phyloP scores from a whole-genome alignment of 2,888 invertebrate genomes.

The Sinopyrophorus schimmeli region DNA sequence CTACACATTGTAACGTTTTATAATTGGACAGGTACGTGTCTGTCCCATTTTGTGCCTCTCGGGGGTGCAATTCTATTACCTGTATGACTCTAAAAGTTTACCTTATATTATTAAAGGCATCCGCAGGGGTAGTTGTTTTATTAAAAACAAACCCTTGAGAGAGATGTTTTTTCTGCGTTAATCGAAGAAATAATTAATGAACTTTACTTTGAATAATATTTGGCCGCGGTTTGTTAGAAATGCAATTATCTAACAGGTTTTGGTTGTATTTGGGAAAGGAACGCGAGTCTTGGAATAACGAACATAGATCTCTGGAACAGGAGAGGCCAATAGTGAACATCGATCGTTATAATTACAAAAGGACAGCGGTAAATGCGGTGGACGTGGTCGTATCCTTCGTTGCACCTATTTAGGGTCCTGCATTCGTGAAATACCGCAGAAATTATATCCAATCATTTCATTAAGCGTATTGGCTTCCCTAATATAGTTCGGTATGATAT shows the following conservation, averaged over 20 bases:
- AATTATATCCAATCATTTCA: constrained; percentile 35
- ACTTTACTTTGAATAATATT: constrained; percentile 12
- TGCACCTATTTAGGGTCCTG: constrained; percentile 30
- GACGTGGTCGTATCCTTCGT: constrained; percentile 34
- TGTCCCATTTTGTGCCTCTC: no score
- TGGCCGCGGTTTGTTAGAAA: constrained; percentile 9
- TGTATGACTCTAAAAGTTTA: no score
- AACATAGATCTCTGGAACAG: constrained; percentile 10
- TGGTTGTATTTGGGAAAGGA: constrained; percentile 7
- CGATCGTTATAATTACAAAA: constrained; percentile 33
- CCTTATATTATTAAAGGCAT: no score
- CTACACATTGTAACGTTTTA: no score
- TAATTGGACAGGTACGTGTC: no score
- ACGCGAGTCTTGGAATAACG: constrained; percentile 14
- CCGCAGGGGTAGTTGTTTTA: no score
- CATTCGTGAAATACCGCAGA: constrained; percentile 28
- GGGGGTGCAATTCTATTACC: no score
- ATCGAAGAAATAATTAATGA: no score
- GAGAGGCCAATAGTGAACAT: constrained; percentile 24
- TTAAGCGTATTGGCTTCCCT: constrained; percentile 18
- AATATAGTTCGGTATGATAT: constrained; percentile 5
- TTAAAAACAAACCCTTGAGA: no score
- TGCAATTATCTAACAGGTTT: constrained; percentile 13
- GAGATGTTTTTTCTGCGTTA: no score
- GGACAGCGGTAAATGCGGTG: constrained; percentile 24